phyloP scores from a whole-genome alignment of 1,140 invertebrate genomes.

The Zaprionus davidi region DNA sequence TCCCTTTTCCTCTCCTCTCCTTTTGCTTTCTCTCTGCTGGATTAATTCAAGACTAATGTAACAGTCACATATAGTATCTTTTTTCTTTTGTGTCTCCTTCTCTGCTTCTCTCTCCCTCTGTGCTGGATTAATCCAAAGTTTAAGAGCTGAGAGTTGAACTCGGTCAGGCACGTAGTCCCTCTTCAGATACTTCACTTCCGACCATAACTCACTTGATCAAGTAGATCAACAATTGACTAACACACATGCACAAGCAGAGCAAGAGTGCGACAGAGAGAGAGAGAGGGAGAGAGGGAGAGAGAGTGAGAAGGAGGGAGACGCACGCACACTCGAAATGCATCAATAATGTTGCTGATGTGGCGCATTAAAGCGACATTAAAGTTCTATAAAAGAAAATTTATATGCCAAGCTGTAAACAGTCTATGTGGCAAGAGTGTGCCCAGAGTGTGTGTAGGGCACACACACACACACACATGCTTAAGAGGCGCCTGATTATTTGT shows the following conservation, averaged over 20 bases:
- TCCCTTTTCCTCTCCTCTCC: too few relatives aligned
- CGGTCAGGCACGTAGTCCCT: not conserved
- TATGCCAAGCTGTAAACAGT: slow-evolving; percentile 48
- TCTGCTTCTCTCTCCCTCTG: not conserved
- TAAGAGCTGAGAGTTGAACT: not conserved
- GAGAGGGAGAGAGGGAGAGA: not conserved
- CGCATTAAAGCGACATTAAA: slow-evolving; percentile 70
- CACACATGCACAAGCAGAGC: slow-evolving; percentile 15
- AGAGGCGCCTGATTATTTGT: slow-evolving; percentile 64
- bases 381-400: slow-evolving; percentile 71
- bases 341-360: slow-evolving; percentile 47
- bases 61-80: too few relatives aligned
- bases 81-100: not conserved
- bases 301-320: not conserved
- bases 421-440: slow-evolving; percentile 1
- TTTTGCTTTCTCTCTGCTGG: too few relatives aligned
- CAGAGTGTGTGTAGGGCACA: slow-evolving; percentile 16
- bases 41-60: too few relatives aligned
- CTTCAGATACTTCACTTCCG: not conserved
- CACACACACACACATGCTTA: slow-evolving; percentile 12
- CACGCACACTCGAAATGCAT: slow-evolving; percentile 51
- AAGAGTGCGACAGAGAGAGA: not conserved
- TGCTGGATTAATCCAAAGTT: not conserved
- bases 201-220: slow-evolving; percentile 18
- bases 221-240: slow-evolving; percentile 14